Evolutionary conservation across 2,113 vertebrate species (phyloP), one percentile per base, ranked within the genome.

Genomic region (Cygnus atratus): DNA sequence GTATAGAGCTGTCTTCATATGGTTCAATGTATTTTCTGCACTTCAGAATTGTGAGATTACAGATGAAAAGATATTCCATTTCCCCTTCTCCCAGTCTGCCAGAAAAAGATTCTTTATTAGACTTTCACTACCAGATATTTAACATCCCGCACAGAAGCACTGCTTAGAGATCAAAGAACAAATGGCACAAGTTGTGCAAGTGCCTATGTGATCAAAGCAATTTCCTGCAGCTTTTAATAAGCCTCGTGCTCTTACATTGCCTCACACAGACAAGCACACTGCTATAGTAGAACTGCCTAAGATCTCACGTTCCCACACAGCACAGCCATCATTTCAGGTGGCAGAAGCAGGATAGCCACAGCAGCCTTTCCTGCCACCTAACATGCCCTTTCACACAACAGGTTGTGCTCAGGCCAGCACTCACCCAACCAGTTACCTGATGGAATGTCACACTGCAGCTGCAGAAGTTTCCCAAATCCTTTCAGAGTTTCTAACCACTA

Each of bases 11-110:
- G n/a, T 50, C 86, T 78, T 88, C 39, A 24, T 72, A 84, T 65
- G 65, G 43, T 88, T 94, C 62, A 84, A 54, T 87, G 31, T 77
- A 81, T 72, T 78, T 92, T 84, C 86, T 71, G 82, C 74, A 50
- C 58, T 92, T 92, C 61, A 72, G 77, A 93, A 93, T 66, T 33
- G 31, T 87, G 91, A 85, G 72, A 91, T 71, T 84, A 86, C 39
- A 86, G 63, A 89, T 9, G 35, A 87, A 91, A 68, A 91, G 73
- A 61, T 68, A 80, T 52, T 77, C 65, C 70, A 66, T 76, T 84
- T 77, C 33, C 41, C 77, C 14, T 89, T 82, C 74, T 58, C 41
- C 9, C 41, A 68, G 2, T 48, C 46, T 74, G 43, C 7, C 19
- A 75, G 31, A 46, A 26, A 79, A 35, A 70, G 43, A 48, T 33